These are phyloP conservation scores for Toxotes jaculatrix DNA, from an alignment of 2,113 vertebrate species.

Conservation along the genomic window DNA sequence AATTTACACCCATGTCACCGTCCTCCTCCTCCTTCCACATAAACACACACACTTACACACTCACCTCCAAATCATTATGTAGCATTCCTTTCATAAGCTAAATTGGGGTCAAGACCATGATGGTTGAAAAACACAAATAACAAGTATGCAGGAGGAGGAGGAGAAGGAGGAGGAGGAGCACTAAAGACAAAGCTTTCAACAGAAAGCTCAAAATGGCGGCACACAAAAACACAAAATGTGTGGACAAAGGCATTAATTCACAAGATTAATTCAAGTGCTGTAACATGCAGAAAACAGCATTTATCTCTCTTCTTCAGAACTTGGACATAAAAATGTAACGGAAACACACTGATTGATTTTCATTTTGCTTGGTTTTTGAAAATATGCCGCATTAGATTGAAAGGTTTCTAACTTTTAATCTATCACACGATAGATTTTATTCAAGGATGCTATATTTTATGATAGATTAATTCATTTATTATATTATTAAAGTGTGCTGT, in stretches of 20 bases:
- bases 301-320: neutral
- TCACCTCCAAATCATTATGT: slow-evolving; percentile 48
- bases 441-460: neutral
- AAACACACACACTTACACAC: neutral
- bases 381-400: too few relatives aligned
- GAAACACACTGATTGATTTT: neutral
- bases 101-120: slow-evolving; percentile 59
- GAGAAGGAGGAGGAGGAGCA: slow-evolving; percentile 21
- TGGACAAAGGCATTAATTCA: neutral
- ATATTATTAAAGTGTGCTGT: neutral
- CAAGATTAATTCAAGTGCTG: neutral
- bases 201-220: neutral
- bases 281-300: neutral
- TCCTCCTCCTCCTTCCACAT: slow-evolving; percentile 9
- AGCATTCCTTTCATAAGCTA: slow-evolving; percentile 43
- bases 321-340: neutral
- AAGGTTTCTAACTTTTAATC: too few relatives aligned
- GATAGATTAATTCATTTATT: too few relatives aligned
- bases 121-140: slow-evolving; percentile 57
- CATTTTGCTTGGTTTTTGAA: too few relatives aligned
- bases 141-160: slow-evolving; percentile 12
- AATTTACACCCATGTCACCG: slow-evolving; percentile 51
- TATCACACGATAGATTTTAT: neutral
- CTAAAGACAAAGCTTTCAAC: slow-evolving; percentile 12
- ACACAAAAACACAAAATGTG: slow-evolving; percentile 12